Conservation (phyloP, 2,888 invertebrate species). For the Trachelus iudaicus region DNA sequence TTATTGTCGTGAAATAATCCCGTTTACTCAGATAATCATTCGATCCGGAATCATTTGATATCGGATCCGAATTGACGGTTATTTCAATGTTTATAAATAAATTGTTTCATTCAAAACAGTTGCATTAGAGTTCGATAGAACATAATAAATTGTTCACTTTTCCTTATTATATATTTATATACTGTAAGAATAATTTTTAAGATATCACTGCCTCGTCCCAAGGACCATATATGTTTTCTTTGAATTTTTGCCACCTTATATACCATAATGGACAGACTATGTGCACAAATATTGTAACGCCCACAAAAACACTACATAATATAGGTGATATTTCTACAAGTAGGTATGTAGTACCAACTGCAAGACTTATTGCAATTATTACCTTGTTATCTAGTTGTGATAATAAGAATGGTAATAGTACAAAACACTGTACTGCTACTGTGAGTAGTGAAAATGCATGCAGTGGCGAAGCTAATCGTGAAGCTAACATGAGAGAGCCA, state of each 20-base stretch:
- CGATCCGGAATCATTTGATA: not conserved
- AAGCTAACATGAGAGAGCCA: slow-evolving; percentile 94
- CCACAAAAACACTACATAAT: slow-evolving; percentile 72
- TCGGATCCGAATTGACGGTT: not conserved
- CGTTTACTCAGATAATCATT: not conserved
- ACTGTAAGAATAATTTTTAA: not conserved
- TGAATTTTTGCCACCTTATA: slow-evolving; percentile 80
- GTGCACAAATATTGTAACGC: slow-evolving; percentile 74
- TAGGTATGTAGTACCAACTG: slow-evolving; percentile 68
- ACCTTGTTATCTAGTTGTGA: slow-evolving; percentile 72
- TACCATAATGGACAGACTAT: slow-evolving; percentile 81
- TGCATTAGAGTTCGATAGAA: not conserved
- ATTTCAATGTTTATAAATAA: not conserved
- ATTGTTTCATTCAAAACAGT: not conserved
- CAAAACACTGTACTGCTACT: slow-evolving; percentile 88
- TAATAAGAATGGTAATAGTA: slow-evolving; percentile 85
- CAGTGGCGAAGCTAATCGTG: slow-evolving; percentile 84
- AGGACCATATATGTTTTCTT: slow-evolving; percentile 95
- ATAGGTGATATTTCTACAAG: slow-evolving; percentile 69
- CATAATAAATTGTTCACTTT: not conserved
- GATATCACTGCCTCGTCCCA: slow-evolving; percentile 92
- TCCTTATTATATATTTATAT: not conserved
- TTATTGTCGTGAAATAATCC: slow-evolving; percentile 72
- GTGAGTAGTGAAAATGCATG: slow-evolving; percentile 93
- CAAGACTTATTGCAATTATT: slow-evolving; percentile 69